Evolutionary conservation across 2,797 vertebrate species (phyloP).

Genomic region (Anniella stebbinsi): DNA sequence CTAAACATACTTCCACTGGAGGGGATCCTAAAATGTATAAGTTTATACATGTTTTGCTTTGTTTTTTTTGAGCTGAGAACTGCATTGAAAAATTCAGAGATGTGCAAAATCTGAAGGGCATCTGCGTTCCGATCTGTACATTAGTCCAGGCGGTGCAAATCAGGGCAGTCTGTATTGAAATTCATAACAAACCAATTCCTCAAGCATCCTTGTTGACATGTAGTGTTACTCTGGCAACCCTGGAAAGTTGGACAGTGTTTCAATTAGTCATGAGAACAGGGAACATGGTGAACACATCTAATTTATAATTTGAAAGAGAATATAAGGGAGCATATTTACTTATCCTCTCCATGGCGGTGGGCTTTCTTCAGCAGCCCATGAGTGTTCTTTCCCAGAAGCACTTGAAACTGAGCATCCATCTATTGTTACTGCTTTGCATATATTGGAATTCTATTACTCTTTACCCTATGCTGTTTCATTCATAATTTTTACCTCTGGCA

Average conservation of each 20-base stretch:
- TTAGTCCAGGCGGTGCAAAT: neutral
- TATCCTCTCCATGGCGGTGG: neutral
- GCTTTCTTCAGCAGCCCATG: neutral
- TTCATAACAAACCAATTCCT: neutral
- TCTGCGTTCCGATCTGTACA: neutral
- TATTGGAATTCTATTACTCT: slow-evolving; percentile 60
- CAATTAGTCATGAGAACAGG: neutral
- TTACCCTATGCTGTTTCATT: slow-evolving; percentile 27
- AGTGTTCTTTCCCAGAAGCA: slow-evolving; percentile 41
- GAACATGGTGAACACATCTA: neutral
- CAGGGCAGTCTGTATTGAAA: neutral
- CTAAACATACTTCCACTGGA: neutral
- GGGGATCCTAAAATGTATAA: neutral
- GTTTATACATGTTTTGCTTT: no score
- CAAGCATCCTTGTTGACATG: neutral
- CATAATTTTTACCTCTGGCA: slow-evolving; percentile 22
- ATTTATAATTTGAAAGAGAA: slow-evolving; percentile 1
- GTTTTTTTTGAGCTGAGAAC: neutral
- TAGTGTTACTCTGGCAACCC: neutral
- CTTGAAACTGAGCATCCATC: slow-evolving; percentile 17
- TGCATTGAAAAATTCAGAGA: neutral
- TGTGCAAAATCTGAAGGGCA: neutral
- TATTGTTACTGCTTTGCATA: slow-evolving; percentile 34
- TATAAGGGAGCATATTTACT: neutral
- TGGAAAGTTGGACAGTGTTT: neutral